These are phyloP conservation scores for Eleutherodactylus coqui DNA, from an alignment of 2,797 vertebrate genomes.

Conservation along the genomic window DNA sequence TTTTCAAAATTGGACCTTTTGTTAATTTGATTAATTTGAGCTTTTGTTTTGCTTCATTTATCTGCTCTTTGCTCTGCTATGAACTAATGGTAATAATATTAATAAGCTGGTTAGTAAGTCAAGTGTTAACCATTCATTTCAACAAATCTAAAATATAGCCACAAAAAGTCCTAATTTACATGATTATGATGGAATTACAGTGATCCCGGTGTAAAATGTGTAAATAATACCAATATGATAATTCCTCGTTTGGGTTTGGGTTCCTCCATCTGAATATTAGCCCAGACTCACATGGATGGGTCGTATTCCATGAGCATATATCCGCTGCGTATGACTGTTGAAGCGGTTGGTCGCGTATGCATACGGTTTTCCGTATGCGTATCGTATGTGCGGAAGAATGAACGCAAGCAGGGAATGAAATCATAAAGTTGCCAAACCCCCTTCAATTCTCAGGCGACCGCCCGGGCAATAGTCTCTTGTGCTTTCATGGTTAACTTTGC, in stretches of 20 bases:
- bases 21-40: slow-evolving; percentile 52
- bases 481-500: too few species aligned
- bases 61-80: slow-evolving; percentile 4
- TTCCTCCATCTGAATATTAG: slow-evolving; percentile 4
- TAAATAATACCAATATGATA: neutral
- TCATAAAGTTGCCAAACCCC: too few species aligned
- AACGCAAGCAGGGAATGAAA: too few species aligned
- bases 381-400: too few species aligned
- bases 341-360: too few species aligned
- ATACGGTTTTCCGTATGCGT: too few species aligned
- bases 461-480: too few species aligned
- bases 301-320: too few species aligned
- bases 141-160: slow-evolving; percentile 20
- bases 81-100: slow-evolving; percentile 22
- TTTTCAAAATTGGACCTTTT: slow-evolving; percentile 41
- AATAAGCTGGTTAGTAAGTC: neutral
- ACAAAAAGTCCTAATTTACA: slow-evolving; percentile 3
- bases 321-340: too few species aligned
- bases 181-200: slow-evolving; percentile 15
- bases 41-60: slow-evolving; percentile 45
- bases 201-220: slow-evolving; percentile 19
- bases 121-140: neutral
- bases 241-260: slow-evolving; percentile 8
- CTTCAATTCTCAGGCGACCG: too few species aligned
- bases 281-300: too few species aligned